Evolutionary conservation across 2,113 vertebrate genomes (phyloP).

Genomic region (Eptesicus fuscus): DNA sequence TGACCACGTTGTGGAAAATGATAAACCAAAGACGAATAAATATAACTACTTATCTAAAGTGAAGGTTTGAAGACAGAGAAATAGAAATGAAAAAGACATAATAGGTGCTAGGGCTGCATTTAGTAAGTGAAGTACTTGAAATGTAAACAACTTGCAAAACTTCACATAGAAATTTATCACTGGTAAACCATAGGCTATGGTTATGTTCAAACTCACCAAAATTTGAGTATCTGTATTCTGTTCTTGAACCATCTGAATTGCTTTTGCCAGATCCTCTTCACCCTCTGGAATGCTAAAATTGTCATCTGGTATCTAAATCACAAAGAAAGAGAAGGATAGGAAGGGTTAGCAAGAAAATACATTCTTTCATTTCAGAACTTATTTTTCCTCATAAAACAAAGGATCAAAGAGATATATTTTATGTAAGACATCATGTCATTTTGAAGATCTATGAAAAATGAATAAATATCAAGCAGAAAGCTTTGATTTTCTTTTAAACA

Average conservation of each 20-base stretch:
- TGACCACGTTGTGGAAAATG: neutral
- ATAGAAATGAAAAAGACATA: neutral
- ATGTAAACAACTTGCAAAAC: neutral
- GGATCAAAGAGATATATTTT: neutral
- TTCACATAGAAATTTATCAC: neutral
- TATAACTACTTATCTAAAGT: neutral
- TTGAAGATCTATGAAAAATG: neutral
- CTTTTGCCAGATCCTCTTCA: conserved; percentile 86
- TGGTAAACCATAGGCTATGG: neutral
- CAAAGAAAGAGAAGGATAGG: neutral
- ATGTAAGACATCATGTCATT: neutral
- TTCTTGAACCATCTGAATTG: conserved; percentile 78
- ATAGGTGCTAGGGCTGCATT: neutral
- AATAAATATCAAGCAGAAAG: neutral
- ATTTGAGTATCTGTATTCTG: conserved; percentile 71
- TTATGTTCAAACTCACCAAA: conserved; percentile 69
- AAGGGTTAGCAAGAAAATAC: neutral
- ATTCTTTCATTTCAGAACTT: conserved; percentile 33
- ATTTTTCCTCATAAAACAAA: conserved; percentile 21
- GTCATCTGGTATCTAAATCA: conserved; percentile 80
- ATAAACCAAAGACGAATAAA: neutral
- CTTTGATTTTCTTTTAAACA: neutral
- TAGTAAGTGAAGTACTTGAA: neutral
- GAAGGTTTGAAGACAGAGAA: neutral
- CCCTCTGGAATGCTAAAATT: conserved; percentile 82